These are phyloP conservation scores for Cyclopterus lumpus DNA, from an alignment of 2,797 vertebrate genomes.

Conservation along the genomic window DNA sequence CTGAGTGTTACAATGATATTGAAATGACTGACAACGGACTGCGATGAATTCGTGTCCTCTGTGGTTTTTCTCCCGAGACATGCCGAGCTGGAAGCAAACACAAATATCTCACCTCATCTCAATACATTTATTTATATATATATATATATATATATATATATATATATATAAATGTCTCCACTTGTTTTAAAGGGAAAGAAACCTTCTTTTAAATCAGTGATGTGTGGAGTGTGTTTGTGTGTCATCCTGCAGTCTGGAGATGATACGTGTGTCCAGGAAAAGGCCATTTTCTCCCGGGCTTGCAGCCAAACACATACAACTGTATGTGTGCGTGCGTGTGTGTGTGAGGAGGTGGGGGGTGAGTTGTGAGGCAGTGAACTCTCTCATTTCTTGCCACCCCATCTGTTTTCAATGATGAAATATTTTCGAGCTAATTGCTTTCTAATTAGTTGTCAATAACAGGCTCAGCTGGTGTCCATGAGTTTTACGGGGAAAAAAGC, in stretches of 20 bases:
- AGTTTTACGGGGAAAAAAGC: conserved; percentile 62
- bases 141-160: no score
- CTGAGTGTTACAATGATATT: conserved; percentile 15
- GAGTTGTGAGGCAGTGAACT: conserved; percentile 21
- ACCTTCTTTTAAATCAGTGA: neutral
- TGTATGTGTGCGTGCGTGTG: conserved; percentile 35
- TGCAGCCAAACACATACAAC: conserved; percentile 36
- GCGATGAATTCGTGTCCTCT: conserved; percentile 10
- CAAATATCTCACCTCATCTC: conserved; percentile 3
- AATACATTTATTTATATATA: no score
- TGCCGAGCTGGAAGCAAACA: conserved; percentile 18
- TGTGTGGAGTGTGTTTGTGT: conserved; percentile 1
- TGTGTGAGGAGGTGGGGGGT: conserved; percentile 18
- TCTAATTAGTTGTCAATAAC: conserved; percentile 87
- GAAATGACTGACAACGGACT: conserved; percentile 10
- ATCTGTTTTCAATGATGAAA: conserved; percentile 84
- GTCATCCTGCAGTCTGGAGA: conserved; percentile 20
- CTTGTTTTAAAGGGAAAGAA: conserved; percentile 4
- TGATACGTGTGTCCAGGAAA: conserved; percentile 40
- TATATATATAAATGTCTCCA: neutral
- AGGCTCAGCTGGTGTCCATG: conserved; percentile 78
- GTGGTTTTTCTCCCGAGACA: conserved; percentile 12
- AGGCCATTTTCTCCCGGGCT: conserved; percentile 49
- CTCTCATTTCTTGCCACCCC: conserved; percentile 67
- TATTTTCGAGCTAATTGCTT: conserved; percentile 80